Conservation (phyloP, 2,888 invertebrate species). For the Malthinus flaveolus region DNA sequence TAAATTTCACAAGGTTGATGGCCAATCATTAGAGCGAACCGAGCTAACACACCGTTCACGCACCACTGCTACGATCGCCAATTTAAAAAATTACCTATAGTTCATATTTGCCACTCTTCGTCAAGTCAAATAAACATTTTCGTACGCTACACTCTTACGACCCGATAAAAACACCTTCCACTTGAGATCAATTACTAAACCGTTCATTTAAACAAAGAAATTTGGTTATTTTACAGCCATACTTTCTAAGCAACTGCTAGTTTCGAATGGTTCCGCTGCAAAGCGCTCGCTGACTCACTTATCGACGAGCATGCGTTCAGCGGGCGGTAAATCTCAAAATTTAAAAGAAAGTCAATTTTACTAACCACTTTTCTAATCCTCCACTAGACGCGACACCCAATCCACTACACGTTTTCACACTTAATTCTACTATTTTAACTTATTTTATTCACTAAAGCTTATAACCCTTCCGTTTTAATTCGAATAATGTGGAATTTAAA, state of each 20-base stretch:
- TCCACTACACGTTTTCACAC: constrained; percentile 6
- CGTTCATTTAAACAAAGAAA: constrained; percentile 53
- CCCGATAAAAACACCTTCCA: constrained; percentile 17
- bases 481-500: too few relatives aligned
- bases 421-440: too few relatives aligned
- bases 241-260: constrained; percentile 41
- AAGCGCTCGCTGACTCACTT: constrained; percentile 27
- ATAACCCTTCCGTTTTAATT: too few relatives aligned
- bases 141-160: constrained; percentile 1
- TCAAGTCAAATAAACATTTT: constrained; percentile 9
- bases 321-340: constrained; percentile 22
- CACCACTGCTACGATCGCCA: constrained; percentile 37
- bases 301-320: constrained; percentile 17
- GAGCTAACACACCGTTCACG: constrained; percentile 40
- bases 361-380: constrained; percentile 4
- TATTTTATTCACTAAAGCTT: too few relatives aligned
- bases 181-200: constrained; percentile 43
- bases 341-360: constrained; percentile 14
- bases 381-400: neutral
- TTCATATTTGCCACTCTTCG: constrained; percentile 9
- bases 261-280: constrained; percentile 32
- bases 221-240: constrained; percentile 56
- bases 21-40: constrained; percentile 50
- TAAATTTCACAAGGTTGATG: constrained; percentile 46
- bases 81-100: constrained; percentile 12